These are phyloP conservation scores for Carabus problematicus DNA, from an alignment of 2,888 invertebrate genomes.

Conservation along the genomic window DNA sequence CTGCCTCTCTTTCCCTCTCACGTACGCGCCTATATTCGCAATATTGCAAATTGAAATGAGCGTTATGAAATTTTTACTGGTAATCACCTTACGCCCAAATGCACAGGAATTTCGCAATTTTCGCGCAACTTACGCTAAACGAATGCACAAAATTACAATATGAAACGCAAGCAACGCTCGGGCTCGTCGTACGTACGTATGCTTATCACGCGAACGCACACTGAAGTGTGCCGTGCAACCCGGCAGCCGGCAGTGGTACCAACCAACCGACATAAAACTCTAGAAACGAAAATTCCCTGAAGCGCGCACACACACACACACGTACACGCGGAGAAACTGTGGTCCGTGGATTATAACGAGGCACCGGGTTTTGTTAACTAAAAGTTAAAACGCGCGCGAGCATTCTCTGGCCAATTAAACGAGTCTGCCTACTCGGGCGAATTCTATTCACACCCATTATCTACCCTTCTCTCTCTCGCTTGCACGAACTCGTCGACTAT, in stretches of 20 bases:
- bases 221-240: not conserved
- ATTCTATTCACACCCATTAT: not conserved
- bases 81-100: slow-evolving; percentile 38
- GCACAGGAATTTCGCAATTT: slow-evolving; percentile 40
- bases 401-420: slow-evolving; percentile 35
- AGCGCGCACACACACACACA: not conserved
- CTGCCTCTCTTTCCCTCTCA: not conserved
- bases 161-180: slow-evolving; percentile 22
- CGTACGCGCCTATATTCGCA: slow-evolving; percentile 8
- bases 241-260: not conserved
- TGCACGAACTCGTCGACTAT: not conserved
- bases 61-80: slow-evolving; percentile 38
- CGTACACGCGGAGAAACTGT: not conserved
- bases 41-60: slow-evolving; percentile 41
- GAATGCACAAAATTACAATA: slow-evolving; percentile 42
- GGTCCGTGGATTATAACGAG: not conserved
- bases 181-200: too few relatives aligned
- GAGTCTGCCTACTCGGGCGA: not conserved
- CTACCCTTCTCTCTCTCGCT: not conserved
- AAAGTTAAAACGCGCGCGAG: slow-evolving; percentile 27
- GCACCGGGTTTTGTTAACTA: slow-evolving; percentile 29
- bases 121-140: slow-evolving; percentile 40
- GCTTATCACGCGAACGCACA: slow-evolving; percentile 26
- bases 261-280: not conserved
- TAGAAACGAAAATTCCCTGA: not conserved